phyloP scores from a whole-genome alignment of 2,888 invertebrate genomes.

The Drosophila maculinotata region DNA sequence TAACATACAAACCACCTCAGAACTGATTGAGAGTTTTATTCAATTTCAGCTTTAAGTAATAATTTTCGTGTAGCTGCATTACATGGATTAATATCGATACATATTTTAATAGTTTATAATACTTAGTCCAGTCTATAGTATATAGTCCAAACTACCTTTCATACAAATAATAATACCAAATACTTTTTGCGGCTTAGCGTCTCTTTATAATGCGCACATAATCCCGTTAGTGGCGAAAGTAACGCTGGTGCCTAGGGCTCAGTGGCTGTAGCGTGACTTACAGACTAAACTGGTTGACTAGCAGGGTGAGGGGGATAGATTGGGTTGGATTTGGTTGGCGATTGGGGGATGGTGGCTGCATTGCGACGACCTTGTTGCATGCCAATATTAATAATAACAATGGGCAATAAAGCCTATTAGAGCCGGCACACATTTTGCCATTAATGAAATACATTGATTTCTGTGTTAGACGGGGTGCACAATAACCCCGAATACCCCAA shows the following conservation, averaged over 20 bases:
- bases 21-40: no score
- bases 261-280: conserved; percentile 44
- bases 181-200: conserved; percentile 1
- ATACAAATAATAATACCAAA: no score
- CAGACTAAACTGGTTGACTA: conserved; percentile 21
- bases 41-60: no score
- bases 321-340: neutral
- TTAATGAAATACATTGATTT: conserved; percentile 82
- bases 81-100: no score
- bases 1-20: no score
- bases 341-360: conserved; percentile 9
- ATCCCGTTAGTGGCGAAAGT: conserved; percentile 25
- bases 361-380: conserved; percentile 77
- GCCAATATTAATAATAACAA: conserved; percentile 80
- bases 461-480: conserved; percentile 50
- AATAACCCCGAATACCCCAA: no score
- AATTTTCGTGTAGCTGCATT: no score
- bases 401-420: conserved; percentile 80
- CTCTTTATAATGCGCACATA: conserved; percentile 5
- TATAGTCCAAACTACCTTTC: neutral
- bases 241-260: conserved; percentile 6
- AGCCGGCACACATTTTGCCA: conserved; percentile 79
- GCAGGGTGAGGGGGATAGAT: neutral
- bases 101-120: no score
- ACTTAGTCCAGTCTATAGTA: no score